Evolutionary conservation across 2,113 vertebrate genomes (phyloP), one percentile per base, ranked within the genome.

Genomic region (Platichthys flesus): DNA sequence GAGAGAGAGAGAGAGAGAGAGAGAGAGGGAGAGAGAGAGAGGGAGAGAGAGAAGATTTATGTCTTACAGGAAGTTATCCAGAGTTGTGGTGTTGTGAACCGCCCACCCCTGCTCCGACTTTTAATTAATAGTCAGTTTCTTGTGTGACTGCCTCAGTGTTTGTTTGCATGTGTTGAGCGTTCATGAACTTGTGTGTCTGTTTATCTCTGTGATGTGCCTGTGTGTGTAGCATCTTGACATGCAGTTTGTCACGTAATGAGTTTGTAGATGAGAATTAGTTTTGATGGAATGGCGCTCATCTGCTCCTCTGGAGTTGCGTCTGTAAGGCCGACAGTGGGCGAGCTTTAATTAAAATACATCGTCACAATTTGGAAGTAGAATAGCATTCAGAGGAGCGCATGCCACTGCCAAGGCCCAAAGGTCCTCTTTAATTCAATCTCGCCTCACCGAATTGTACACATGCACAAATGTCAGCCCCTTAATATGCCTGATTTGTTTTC

Each of bases 31-130:
- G 67, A 35, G 54, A 52, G 67, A 86, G 45, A n/a, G 37, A 37
- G 40, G 3, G 40, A 51, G 67, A 35, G 54, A 52, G 67, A 86
- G 45, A n/a, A 83, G 86, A 90, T 91, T 92, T 84, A 90, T 92
- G 86, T 87, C 85, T 85, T 75, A 82, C 87, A 90, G 89, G 84
- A 90, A 91, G 84, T 87, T 82, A 67, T 69, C 73, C 56, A 81
- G 66, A 87, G 90, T 72, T 88, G 85, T 78, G 87, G 72, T 82
- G 82, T 85, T 58, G 54, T 64, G 68, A 79, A 65, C 82, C 45
- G 28, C 65, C 78, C 55, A 42, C 57, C 66, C 52, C 65, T 23
- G 82, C 61, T 83, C 81, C 79, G 71, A 28, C 69, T 88, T 83
- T 84, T 85, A 89, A 91, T 89, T 85, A 85, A 74, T 76, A 77